phyloP scores from a whole-genome alignment of 53 echinoderm and acorn worm species.

The Hippasteria phrygiana region DNA sequence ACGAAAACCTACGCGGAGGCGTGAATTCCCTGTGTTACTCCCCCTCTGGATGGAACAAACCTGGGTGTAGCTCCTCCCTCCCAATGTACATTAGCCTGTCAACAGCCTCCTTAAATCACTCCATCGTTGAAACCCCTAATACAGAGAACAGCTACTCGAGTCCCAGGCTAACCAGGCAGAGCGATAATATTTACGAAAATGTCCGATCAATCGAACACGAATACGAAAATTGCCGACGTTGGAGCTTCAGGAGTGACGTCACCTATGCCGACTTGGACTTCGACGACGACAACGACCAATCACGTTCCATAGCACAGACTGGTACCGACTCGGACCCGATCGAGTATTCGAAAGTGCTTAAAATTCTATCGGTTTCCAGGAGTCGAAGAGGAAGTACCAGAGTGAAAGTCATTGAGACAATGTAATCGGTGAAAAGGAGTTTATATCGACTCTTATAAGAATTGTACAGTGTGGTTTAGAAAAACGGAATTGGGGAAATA shows the following conservation, averaged over 20 bases:
- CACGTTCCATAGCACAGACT: background rate
- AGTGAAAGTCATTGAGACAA: conserved; percentile 39
- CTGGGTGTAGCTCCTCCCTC: conserved; percentile 32
- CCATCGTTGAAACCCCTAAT: background rate
- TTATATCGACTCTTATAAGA: too few species aligned
- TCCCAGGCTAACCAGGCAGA: background rate
- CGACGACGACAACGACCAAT: background rate
- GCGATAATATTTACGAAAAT: conserved; percentile 14
- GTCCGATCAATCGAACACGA: background rate
- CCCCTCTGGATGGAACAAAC: conserved; percentile 4
- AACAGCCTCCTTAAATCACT: background rate
- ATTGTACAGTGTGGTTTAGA: too few species aligned
- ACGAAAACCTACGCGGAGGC: conserved; percentile 3
- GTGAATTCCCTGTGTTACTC: background rate
- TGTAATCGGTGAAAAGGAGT: background rate
- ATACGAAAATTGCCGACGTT: conserved; percentile 25
- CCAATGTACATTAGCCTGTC: background rate
- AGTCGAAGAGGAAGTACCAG: conserved; percentile 56
- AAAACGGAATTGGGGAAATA: too few species aligned
- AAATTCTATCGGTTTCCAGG: conserved; percentile 46
- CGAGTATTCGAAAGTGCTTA: conserved; percentile 41
- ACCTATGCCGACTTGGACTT: conserved; percentile 48
- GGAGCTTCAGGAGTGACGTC: background rate
- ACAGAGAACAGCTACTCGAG: background rate
- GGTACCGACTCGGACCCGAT: background rate